phyloP scores from a whole-genome alignment of 2,888 invertebrate species.

The Orthosia cruda region DNA sequence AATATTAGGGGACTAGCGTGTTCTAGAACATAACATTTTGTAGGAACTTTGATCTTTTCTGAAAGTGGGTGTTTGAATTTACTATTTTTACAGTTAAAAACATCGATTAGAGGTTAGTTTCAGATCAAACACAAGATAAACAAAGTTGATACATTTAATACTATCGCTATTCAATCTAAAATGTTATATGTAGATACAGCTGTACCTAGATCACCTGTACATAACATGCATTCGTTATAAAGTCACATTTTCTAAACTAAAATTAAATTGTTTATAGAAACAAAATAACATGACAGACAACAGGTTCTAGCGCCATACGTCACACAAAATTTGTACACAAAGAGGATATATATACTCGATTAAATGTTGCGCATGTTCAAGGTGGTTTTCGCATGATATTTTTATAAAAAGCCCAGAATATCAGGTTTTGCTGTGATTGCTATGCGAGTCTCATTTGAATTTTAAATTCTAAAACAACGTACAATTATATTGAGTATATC shows the following conservation, averaged over 20 bases:
- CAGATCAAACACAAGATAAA: slow-evolving; percentile 47
- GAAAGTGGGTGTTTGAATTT: background rate
- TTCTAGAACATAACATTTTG: background rate
- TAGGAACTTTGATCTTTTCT: background rate
- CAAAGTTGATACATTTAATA: slow-evolving; percentile 23
- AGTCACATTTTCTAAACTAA: background rate
- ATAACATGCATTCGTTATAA: slow-evolving; percentile 1
- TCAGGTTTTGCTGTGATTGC: slow-evolving; percentile 61
- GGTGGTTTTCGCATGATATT: slow-evolving; percentile 44
- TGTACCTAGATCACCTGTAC: background rate
- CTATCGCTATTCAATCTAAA: slow-evolving; percentile 23
- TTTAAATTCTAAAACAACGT: slow-evolving; percentile 59
- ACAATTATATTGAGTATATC: slow-evolving; percentile 45
- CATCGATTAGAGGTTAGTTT: slow-evolving; percentile 30
- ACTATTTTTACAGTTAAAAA: slow-evolving; percentile 2
- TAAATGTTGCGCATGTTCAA: slow-evolving; percentile 51
- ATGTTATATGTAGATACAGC: background rate
- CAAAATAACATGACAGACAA: slow-evolving; percentile 30
- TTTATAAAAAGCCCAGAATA: slow-evolving; percentile 56
- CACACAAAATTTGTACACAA: slow-evolving; percentile 47
- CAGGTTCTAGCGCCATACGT: slow-evolving; percentile 43
- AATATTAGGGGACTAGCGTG: background rate
- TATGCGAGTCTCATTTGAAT: slow-evolving; percentile 64
- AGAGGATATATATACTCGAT: slow-evolving; percentile 34
- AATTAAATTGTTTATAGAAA: slow-evolving; percentile 15